Evolutionary conservation across 1,140 invertebrate species (phyloP).

Genomic region (Drosophila nasuta): DNA sequence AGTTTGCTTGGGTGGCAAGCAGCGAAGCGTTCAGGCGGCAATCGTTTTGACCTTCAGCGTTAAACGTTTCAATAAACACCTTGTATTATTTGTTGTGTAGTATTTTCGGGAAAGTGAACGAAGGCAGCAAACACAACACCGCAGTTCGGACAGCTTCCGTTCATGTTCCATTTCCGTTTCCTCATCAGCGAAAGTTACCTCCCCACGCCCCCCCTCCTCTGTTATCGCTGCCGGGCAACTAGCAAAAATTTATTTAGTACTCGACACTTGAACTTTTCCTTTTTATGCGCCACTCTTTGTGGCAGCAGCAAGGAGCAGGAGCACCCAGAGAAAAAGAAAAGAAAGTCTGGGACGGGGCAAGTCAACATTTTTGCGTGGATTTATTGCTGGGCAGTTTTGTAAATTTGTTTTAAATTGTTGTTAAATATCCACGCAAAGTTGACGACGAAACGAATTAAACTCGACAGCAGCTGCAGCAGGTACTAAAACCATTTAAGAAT

Average conservation of each 20-base stretch:
- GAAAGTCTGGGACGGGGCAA: not conserved
- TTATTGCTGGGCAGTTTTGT: constrained; percentile 60
- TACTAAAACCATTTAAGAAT: constrained; percentile 5
- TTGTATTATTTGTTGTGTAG: constrained; percentile 3
- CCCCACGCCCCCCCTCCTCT: not conserved
- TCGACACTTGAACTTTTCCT: constrained; percentile 62
- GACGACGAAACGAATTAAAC: not conserved
- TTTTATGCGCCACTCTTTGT: constrained; percentile 27
- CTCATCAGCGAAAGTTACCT: constrained; percentile 44
- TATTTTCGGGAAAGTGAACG: not conserved
- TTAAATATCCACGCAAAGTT: constrained; percentile 45
- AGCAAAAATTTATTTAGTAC: constrained; percentile 69
- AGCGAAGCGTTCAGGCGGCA: constrained; percentile 33
- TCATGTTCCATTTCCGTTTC: constrained; percentile 77
- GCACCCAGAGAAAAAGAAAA: not conserved
- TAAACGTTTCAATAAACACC: constrained; percentile 44
- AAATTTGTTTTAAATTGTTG: constrained; percentile 57
- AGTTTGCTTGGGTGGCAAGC: not conserved
- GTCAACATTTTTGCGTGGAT: constrained; percentile 5
- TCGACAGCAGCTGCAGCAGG: not conserved
- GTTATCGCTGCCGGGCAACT: constrained; percentile 26
- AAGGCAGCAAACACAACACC: constrained; percentile 1
- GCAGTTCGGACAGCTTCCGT: constrained; percentile 57
- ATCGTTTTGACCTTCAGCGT: constrained; percentile 45
- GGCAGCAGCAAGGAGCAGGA: not conserved